Percentiles rank a stretch among this genome's conserved stretches.
Evolutionary conservation across 2,888 invertebrate genomes (phyloP).

Genomic region (Pammene fasciana): DNA sequence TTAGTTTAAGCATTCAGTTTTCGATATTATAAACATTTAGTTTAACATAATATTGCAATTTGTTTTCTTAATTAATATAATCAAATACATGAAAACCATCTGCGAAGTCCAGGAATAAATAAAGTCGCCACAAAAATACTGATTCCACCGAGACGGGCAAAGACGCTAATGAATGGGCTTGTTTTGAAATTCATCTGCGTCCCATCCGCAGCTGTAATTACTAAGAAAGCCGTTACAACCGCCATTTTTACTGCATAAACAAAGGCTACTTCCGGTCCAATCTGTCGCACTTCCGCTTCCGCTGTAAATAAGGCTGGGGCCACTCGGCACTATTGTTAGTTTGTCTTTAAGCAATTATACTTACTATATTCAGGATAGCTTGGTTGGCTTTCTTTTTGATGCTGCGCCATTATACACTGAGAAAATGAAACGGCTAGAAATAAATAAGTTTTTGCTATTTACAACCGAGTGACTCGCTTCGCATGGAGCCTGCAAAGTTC

Average conservation of each 20-base stretch:
- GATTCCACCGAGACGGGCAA: slow-evolving; percentile 17
- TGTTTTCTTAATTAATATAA: too few relatives aligned
- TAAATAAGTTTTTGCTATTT: too few relatives aligned
- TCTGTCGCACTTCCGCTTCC: slow-evolving; percentile 55
- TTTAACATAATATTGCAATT: too few relatives aligned
- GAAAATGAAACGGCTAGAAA: too few relatives aligned
- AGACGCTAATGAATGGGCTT: slow-evolving; percentile 32
- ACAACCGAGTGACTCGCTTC: too few relatives aligned
- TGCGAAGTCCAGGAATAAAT: background rate
- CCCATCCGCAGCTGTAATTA: slow-evolving; percentile 45
- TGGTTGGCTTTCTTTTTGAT: too few relatives aligned
- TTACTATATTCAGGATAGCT: background rate
- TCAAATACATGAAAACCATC: background rate
- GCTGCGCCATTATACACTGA: too few relatives aligned
- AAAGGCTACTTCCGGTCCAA: slow-evolving; percentile 54
- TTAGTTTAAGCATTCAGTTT: too few relatives aligned
- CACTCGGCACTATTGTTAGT: slow-evolving; percentile 19
- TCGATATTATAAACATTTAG: too few relatives aligned
- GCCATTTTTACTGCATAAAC: slow-evolving; percentile 57
- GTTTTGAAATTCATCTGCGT: slow-evolving; percentile 22
- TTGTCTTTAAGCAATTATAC: background rate
- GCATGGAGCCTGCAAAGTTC: too few relatives aligned
- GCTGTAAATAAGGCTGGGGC: slow-evolving; percentile 51
- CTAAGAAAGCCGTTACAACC: slow-evolving; percentile 49
- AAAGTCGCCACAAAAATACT: slow-evolving; percentile 2